phyloP scores from a whole-genome alignment of 2,797 vertebrate genomes.

The Tangara arthus region DNA sequence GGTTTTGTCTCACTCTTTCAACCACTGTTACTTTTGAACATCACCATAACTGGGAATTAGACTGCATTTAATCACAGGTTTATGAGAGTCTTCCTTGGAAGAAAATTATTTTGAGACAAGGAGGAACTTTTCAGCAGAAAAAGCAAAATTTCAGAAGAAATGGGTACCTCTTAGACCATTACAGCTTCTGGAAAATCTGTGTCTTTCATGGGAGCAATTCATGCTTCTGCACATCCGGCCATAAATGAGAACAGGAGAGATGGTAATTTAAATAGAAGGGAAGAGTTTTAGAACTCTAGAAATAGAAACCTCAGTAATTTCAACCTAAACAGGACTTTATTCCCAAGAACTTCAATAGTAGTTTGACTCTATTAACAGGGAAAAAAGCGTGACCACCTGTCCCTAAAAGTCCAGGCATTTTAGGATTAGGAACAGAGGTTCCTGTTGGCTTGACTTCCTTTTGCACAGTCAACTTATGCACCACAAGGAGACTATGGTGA shows the following conservation, averaged over 20 bases:
- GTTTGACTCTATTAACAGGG: neutral
- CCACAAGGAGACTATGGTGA: rapidly evolving
- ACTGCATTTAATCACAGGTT: neutral
- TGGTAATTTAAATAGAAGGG: neutral
- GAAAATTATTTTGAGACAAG: neutral
- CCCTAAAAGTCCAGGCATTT: neutral
- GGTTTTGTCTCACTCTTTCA: neutral
- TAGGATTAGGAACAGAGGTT: too few species aligned
- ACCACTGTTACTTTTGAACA: neutral
- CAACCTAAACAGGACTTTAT: neutral
- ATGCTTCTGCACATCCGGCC: neutral
- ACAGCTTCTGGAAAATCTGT: neutral
- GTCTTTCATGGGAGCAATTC: neutral
- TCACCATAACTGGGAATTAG: neutral
- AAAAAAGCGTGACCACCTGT: neutral
- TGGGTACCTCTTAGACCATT: neutral
- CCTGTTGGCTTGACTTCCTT: neutral
- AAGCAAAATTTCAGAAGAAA: neutral
- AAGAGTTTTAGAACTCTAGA: neutral
- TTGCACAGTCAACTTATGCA: neutral
- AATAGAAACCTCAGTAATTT: neutral
- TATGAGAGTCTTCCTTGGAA: neutral
- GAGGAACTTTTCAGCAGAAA: neutral
- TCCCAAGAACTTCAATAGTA: neutral
- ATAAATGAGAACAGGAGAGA: neutral